Evolutionary conservation across 2,113 vertebrate genomes (phyloP), one percentile per base, ranked within the genome.

Genomic region (Charadrius vociferus): DNA sequence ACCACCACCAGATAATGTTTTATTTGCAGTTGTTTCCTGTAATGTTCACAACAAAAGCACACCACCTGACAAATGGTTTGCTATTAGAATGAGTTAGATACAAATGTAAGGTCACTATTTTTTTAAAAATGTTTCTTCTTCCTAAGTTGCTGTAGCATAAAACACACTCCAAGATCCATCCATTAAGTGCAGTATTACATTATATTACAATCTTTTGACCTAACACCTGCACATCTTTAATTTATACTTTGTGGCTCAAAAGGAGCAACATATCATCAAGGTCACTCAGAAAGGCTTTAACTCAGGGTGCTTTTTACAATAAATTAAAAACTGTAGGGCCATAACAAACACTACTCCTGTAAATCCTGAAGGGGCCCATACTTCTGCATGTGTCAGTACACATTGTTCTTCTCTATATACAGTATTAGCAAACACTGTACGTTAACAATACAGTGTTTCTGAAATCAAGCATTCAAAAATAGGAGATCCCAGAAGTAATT

Each of bases 61-160:
- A 84, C 30, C 58, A 71, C 6, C 72, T 93, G 62, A 88, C 45
- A 95, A 95, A 97, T 58, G 59, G 27, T 29, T 72, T 58, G 37
- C 32, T 86, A 71, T 71, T 73, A 82, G 86, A 95, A 90, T 91
- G 65, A 95, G 47, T 92, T 94, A 92, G 39, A 79, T 49, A 81
- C 43, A 86, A 78, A 58, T 13, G 27, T 92, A 80, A 90, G 50
- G 36, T 71, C 81, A 94, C 14, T 30, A 5, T 1, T 43, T 66
- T 93, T 67, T 37, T 0, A 3, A 29, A 72, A 75, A 30, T 39
- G 15, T 59, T 90, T 86, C 32, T 82, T 93, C 63, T 84, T 45
- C 41, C 10, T 70, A 95, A 71, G 71, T 66, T 86, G 29, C 16
- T 80, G 10, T 10, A 53, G 24, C 71, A 49, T 55, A 84, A 95